These are phyloP conservation scores for Paraplagusia blochii DNA, from an alignment of 2,113 vertebrate genomes.

Conservation along the genomic window DNA sequence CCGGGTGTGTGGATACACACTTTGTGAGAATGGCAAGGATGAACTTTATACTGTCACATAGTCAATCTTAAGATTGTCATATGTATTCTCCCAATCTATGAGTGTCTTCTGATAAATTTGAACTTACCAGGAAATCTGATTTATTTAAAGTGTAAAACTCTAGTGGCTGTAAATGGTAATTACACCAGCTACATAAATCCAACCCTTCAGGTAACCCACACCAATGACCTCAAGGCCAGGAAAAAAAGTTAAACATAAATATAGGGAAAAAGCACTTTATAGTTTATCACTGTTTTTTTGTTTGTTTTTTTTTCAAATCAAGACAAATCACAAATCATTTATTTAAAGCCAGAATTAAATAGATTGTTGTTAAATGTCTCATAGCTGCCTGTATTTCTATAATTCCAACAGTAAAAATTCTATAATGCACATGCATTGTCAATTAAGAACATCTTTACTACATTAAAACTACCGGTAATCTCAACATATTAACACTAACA, in stretches of 20 bases:
- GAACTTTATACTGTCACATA: constrained; percentile 84
- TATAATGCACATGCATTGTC: too few relatives aligned
- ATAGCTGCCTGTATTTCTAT: too few relatives aligned
- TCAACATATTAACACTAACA: too few relatives aligned
- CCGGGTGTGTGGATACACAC: constrained; percentile 85
- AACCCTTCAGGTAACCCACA: constrained; percentile 24
- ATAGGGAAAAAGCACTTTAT: constrained; percentile 5
- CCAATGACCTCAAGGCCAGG: constrained; percentile 38
- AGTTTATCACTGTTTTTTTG: constrained; percentile 8
- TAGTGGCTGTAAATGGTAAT: too few relatives aligned
- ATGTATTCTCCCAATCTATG: not conserved
- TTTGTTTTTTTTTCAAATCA: too few relatives aligned
- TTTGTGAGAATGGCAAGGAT: constrained; percentile 84
- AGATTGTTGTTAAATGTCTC: too few relatives aligned
- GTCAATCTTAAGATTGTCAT: not conserved
- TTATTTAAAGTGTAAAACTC: too few relatives aligned
- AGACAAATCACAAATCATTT: constrained; percentile 1
- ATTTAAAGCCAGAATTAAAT: too few relatives aligned
- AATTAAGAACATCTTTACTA: too few relatives aligned
- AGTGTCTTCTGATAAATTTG: constrained; percentile 4
- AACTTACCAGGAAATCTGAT: not conserved
- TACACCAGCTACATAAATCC: constrained; percentile 20
- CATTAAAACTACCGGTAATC: too few relatives aligned
- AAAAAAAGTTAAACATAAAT: constrained; percentile 38
- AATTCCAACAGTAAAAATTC: too few relatives aligned